Base-by-base conservation (phyloP, 2,888 invertebrate species). In the Epinotia ramella region DNA sequence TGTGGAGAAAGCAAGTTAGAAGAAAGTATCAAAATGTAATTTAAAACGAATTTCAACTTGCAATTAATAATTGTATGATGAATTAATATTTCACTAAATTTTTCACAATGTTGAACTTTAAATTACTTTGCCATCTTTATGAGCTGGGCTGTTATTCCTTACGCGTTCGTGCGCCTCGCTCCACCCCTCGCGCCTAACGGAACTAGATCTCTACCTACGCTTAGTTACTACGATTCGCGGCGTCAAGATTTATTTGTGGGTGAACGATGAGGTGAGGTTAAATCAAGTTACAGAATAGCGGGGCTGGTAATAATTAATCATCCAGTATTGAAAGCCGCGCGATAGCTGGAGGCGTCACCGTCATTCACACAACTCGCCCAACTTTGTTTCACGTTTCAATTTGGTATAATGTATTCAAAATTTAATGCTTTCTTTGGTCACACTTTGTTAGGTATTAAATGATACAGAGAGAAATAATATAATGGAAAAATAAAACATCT, bases 241-340 rank as follows among this genome's bases (percentile, higher is more conserved):
- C 9, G 9, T 40, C 40, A 40, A 9, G 40, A 40, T 40, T 9
- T 40, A 40, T 40, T 40, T 40, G 40, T 40, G 40, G 7, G 40
- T 40, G 40, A 40, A 9, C 9, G 40, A 0, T 40, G 40, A 40
- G 40, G 40, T 40, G 40, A 40, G 40, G 9, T 40, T 40, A 40
- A 40, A 40, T 9, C 40, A 40, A 40, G 40, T 40, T 9, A 40
- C 40, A 9, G 40, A 40, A 40, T 40, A 40, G 7, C 40, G 40
- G 6, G 33, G 73, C 18, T 62, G 66, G 20, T 62, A 67, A 44
- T 28, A 73, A 73, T 68, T 67, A 73, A 73, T 73, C 67, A 73
- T 63, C 62, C 73, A 62, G 9, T 46, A 59, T 33, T 46, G 67
- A 62, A 60, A 73, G 73, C 49, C 59, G 16, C 44, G 64, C 33